phyloP scores from a whole-genome alignment of 2,888 invertebrate genomes.

The Pollenia amentaria region DNA sequence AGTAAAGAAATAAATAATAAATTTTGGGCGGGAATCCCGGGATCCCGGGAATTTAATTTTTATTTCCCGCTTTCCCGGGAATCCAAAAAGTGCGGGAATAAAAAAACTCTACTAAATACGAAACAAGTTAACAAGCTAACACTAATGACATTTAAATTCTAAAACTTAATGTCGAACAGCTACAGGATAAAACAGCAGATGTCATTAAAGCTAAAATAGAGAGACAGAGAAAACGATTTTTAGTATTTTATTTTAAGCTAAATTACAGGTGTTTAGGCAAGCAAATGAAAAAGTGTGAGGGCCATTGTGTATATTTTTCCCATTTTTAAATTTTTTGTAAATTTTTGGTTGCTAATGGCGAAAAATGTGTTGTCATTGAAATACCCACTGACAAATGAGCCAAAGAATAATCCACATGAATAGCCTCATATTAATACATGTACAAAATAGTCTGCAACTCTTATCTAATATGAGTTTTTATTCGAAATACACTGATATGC shows the following conservation, averaged over 20 bases:
- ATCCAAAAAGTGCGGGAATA: too few relatives aligned
- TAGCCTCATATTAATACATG: background rate
- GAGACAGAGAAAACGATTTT: constrained; percentile 16
- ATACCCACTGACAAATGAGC: constrained; percentile 61
- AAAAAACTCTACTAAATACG: too few relatives aligned
- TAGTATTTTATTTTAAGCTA: constrained; percentile 47
- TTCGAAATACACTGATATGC: too few relatives aligned
- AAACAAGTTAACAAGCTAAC: background rate
- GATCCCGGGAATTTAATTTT: too few relatives aligned
- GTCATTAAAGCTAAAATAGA: constrained; percentile 30
- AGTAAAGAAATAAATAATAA: too few relatives aligned
- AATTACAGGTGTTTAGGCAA: constrained; percentile 26
- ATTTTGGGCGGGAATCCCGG: too few relatives aligned
- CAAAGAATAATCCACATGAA: constrained; percentile 30
- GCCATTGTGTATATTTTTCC: background rate
- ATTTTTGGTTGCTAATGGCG: constrained; percentile 6
- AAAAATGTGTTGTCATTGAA: constrained; percentile 60
- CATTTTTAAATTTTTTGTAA: background rate
- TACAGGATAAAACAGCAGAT: constrained; percentile 41
- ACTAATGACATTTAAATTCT: constrained; percentile 10
- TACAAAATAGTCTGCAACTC: too few relatives aligned
- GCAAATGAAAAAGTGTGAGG: background rate
- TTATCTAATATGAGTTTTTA: too few relatives aligned
- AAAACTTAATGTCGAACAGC: constrained; percentile 19
- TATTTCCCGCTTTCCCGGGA: too few relatives aligned